Evolutionary conservation across 2,888 invertebrate species (phyloP).

Genomic region (Acrobasis repandana): DNA sequence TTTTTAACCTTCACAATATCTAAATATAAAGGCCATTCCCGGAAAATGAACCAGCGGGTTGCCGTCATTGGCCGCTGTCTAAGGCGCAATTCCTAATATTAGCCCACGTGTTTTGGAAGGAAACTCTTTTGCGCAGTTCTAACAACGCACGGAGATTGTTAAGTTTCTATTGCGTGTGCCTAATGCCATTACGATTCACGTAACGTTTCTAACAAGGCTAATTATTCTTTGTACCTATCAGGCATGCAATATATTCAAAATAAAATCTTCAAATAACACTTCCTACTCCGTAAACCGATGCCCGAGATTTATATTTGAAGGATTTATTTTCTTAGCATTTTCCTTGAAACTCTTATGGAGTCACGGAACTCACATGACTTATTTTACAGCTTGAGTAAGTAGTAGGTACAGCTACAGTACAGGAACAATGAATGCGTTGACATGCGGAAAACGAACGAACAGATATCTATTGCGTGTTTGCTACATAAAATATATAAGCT

Average conservation of each 20-base stretch:
- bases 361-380: constrained; percentile 2
- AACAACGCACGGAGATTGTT: not conserved
- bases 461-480: constrained; percentile 11
- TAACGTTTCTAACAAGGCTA: constrained; percentile 3
- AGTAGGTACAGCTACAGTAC: not conserved
- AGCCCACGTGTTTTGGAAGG: constrained; percentile 23
- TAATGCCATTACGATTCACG: constrained; percentile 23
- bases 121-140: constrained; percentile 28
- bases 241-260: not conserved
- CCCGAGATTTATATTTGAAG: not conserved
- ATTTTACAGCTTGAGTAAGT: not conserved
- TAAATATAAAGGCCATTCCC: constrained; percentile 23
- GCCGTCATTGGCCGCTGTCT: constrained; percentile 3
- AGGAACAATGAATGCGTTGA: constrained; percentile 47
- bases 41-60: constrained; percentile 2
- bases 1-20: constrained; percentile 19
- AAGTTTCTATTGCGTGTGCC: constrained; percentile 13
- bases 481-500: not conserved
- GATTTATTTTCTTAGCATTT: constrained; percentile 1
- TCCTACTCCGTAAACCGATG: not conserved
- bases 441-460: constrained; percentile 58
- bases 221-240: not conserved
- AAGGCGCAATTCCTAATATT: constrained; percentile 29
- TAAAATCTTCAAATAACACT: not conserved
- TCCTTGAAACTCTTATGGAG: constrained; percentile 6